phyloP scores from a whole-genome alignment of 2,113 vertebrate genomes.

The Hirundichthys speculiger region DNA sequence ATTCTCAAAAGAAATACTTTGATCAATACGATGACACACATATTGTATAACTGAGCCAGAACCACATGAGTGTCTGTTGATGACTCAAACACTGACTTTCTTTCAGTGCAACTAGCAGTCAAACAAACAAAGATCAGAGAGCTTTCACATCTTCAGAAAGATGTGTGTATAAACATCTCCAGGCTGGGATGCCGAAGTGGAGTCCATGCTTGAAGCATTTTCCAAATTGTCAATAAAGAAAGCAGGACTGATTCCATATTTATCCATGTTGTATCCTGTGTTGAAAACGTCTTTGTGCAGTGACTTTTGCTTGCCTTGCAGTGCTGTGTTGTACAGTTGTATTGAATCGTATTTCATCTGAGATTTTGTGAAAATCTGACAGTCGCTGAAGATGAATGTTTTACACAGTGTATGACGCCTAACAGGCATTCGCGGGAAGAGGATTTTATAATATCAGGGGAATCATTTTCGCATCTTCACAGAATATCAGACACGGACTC shows the following conservation, averaged over 20 bases:
- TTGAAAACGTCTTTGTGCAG: not conserved
- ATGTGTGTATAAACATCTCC: not conserved
- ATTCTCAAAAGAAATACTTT: not conserved
- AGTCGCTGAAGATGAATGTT: constrained; percentile 6
- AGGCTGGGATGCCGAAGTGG: not conserved
- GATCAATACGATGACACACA: not conserved
- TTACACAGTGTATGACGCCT: constrained; percentile 19
- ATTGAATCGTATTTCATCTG: constrained; percentile 14
- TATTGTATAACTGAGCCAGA: not conserved
- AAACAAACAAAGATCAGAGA: constrained; percentile 19
- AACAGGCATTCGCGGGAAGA: constrained; percentile 32
- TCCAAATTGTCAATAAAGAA: constrained; percentile 1
- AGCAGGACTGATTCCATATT: not conserved
- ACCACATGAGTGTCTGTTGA: not conserved
- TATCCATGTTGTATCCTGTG: not conserved
- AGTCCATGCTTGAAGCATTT: not conserved
- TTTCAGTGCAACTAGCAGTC: constrained; percentile 17
- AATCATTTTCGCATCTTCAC: constrained; percentile 30
- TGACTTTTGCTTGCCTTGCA: not conserved
- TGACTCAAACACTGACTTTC: constrained; percentile 11
- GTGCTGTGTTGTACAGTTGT: not conserved
- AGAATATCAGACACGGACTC: constrained; percentile 41
- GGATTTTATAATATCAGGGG: constrained; percentile 35
- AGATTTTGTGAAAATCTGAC: constrained; percentile 8
- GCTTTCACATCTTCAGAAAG: constrained; percentile 11